These are phyloP conservation scores for Sialis lutaria DNA, from an alignment of 2,888 invertebrate species.

Conservation along the genomic window DNA sequence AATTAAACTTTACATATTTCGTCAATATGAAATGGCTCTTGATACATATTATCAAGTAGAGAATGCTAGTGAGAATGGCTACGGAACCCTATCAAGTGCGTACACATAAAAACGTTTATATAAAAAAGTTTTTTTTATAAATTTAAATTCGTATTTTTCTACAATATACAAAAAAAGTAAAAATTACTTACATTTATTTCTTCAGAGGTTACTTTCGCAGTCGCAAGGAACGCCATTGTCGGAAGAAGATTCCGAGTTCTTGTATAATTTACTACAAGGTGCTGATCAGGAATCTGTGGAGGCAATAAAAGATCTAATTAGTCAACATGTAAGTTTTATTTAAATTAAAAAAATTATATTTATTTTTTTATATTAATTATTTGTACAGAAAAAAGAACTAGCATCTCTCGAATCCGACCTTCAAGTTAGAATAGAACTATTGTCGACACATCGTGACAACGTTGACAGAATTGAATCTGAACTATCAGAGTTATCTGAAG, in stretches of 20 bases:
- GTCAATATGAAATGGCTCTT: too few relatives aligned
- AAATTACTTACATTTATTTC: slow-evolving; percentile 12
- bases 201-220: slow-evolving; percentile 33
- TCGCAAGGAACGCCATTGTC: slow-evolving; percentile 32
- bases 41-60: too few relatives aligned
- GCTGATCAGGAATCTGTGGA: slow-evolving; percentile 45
- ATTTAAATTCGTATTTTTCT: slow-evolving; percentile 8
- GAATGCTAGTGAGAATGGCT: too few relatives aligned
- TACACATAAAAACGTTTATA: too few relatives aligned
- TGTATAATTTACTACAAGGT: slow-evolving; percentile 45
- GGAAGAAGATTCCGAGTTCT: slow-evolving; percentile 39
- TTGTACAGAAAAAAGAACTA: slow-evolving; percentile 51
- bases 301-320: slow-evolving; percentile 47
- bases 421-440: slow-evolving; percentile 39
- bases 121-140: not conserved
- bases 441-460: slow-evolving; percentile 42
- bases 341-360: not conserved
- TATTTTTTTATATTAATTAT: slow-evolving; percentile 2
- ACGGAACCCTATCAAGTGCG: too few relatives aligned
- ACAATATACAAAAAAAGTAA: slow-evolving; percentile 13
- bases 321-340: slow-evolving; percentile 45
- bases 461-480: slow-evolving; percentile 54
- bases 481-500: slow-evolving; percentile 44
- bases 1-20: too few relatives aligned
- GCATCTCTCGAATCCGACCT: slow-evolving; percentile 51